Conservation (phyloP, 2,888 invertebrate species). For the Tiliacea aurago region DNA sequence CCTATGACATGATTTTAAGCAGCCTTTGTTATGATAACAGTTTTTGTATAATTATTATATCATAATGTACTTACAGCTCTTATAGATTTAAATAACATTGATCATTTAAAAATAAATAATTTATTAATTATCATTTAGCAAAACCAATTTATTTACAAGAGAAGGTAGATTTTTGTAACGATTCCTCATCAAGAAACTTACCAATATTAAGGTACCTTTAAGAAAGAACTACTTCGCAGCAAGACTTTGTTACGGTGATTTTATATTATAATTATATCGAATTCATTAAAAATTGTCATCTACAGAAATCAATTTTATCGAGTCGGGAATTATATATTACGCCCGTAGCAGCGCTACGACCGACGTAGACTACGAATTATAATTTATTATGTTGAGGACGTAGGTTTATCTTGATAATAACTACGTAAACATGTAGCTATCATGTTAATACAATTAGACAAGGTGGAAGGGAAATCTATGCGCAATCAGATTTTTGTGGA, state of each 20-base stretch:
- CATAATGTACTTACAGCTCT: too few species aligned
- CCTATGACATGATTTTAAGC: background rate
- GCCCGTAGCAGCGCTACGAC: slow-evolving; percentile 6
- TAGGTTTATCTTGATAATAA: background rate
- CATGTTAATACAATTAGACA: background rate
- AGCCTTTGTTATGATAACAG: too few species aligned
- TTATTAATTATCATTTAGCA: too few species aligned
- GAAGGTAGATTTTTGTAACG: background rate
- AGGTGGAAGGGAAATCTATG: too few species aligned
- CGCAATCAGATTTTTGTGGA: too few species aligned
- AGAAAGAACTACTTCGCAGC: too few species aligned
- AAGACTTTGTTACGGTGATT: background rate
- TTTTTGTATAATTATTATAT: too few species aligned
- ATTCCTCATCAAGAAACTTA: background rate
- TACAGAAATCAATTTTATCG: background rate
- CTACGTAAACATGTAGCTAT: background rate
- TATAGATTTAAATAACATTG: too few species aligned
- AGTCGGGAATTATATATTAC: too few species aligned
- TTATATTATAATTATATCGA: too few species aligned
- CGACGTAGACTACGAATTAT: background rate
- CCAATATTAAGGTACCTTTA: background rate
- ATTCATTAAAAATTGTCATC: background rate
- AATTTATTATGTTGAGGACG: background rate
- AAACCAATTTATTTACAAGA: background rate
- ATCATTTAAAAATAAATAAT: too few species aligned